These are phyloP conservation scores for Caenorhabditis sp. DNA, from an alignment of 2,888 invertebrate genomes.

Conservation along the genomic window DNA sequence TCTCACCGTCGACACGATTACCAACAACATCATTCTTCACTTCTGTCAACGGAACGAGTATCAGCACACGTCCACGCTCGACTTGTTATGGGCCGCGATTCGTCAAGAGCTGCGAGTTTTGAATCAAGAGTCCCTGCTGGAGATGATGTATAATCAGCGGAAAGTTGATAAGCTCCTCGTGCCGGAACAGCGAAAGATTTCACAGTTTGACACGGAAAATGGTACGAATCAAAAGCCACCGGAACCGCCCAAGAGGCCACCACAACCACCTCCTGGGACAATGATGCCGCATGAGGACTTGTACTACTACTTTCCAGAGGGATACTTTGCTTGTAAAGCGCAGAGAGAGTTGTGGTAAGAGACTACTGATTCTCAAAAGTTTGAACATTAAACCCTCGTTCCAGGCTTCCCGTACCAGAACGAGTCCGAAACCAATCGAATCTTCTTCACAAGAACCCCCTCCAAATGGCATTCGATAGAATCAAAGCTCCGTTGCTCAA, in stretches of 20 bases:
- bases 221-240: background rate
- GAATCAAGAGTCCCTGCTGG: constrained; percentile 75
- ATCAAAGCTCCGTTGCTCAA: constrained; percentile 69
- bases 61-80: constrained; percentile 47
- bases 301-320: constrained; percentile 85
- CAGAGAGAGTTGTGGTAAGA: constrained; percentile 68
- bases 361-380: no score
- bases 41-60: constrained; percentile 70
- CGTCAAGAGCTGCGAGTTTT: constrained; percentile 62
- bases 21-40: constrained; percentile 48
- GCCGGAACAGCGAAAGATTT: constrained; percentile 6
- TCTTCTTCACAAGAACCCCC: constrained; percentile 1
- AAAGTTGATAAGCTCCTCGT: constrained; percentile 66
- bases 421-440: constrained; percentile 51
- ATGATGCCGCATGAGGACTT: constrained; percentile 14
- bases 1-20: constrained; percentile 61
- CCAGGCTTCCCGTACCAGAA: constrained; percentile 57
- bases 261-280: background rate
- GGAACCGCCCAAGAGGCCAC: no score
- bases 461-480: constrained; percentile 62
- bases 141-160: constrained; percentile 70
- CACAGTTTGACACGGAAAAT: background rate
- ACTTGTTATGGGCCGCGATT: constrained; percentile 46
- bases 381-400: no score
- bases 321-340: constrained; percentile 89